Percentiles rank a stretch among this genome's conserved stretches.
phyloP scores from a whole-genome alignment of 2,888 invertebrate genomes.

The Apodemia mormo region DNA sequence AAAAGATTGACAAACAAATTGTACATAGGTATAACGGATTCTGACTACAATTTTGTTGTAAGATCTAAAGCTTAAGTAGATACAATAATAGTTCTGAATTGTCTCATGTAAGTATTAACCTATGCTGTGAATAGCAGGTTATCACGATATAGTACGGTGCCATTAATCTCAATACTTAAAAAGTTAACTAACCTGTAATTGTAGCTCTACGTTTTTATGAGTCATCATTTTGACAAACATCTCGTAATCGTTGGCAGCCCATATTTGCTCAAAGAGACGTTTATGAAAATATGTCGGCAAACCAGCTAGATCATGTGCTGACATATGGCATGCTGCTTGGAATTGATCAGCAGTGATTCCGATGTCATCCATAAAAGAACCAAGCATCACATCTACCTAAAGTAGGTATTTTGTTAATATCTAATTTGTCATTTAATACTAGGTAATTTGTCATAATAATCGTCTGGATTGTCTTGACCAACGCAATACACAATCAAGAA shows the following conservation, averaged over 20 bases:
- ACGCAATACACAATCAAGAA: no score
- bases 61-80: no score
- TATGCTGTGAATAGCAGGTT: no score
- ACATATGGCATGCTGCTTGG: conserved; percentile 87
- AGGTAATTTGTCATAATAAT: no score
- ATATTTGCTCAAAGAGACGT: conserved; percentile 87
- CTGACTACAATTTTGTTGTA: no score
- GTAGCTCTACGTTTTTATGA: conserved; percentile 94
- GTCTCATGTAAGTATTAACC: no score
- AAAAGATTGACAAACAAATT: no score
- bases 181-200: conserved; percentile 78
- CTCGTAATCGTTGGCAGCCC: conserved; percentile 95
- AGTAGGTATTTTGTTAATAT: not conserved
- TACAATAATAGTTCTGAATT: no score
- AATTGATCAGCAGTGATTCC: conserved; percentile 94
- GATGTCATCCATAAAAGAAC: conserved; percentile 96
- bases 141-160: no score
- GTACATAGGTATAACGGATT: no score
- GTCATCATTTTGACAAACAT: conserved; percentile 97
- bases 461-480: no score
- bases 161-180: not conserved
- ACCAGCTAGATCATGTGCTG: conserved; percentile 69
- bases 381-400: conserved; percentile 93
- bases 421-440: no score
- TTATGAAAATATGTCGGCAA: conserved; percentile 83